A percentile compares a stretch with the other conserved stretches of the same genome.
Evolutionary conservation across 1,140 invertebrate genomes (phyloP).

Genomic region (Megathymus violae): DNA sequence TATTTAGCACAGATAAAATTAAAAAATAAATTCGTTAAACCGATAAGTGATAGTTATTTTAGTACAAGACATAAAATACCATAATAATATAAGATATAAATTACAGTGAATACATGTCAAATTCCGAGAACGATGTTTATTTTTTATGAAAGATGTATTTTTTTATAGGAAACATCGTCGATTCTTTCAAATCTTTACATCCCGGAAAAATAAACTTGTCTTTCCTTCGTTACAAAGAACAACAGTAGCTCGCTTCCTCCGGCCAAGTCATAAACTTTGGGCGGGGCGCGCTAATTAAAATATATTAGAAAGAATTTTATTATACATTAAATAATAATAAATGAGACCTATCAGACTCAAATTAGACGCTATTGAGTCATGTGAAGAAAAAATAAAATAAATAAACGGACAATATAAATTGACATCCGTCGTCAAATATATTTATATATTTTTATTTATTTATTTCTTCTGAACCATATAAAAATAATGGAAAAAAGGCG

Average conservation of each 20-base stretch:
- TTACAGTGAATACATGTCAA: conserved; percentile 30
- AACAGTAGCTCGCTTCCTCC: conserved; percentile 31
- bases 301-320: conserved; percentile 30
- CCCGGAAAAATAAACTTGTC: conserved; percentile 60
- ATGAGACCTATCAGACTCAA: conserved; percentile 25
- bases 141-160: conserved; percentile 35
- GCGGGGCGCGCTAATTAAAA: conserved; percentile 31
- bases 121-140: conserved; percentile 25
- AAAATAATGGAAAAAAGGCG: too few species aligned
- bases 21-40: conserved; percentile 8
- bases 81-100: conserved; percentile 41
- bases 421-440: too few species aligned
- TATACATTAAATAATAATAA: conserved; percentile 27
- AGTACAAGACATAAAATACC: conserved; percentile 16
- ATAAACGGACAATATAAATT: neutral
- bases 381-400: conserved; percentile 18
- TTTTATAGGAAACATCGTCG: conserved; percentile 37
- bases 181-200: conserved; percentile 50
- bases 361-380: conserved; percentile 18
- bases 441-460: too few species aligned
- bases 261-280: conserved; percentile 33
- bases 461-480: too few species aligned
- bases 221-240: conserved; percentile 46
- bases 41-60: conserved; percentile 25
- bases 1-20: conserved; percentile 32